Base-by-base conservation (phyloP, 2,797 vertebrate genomes). In the Passerculus sandwichensis region DNA sequence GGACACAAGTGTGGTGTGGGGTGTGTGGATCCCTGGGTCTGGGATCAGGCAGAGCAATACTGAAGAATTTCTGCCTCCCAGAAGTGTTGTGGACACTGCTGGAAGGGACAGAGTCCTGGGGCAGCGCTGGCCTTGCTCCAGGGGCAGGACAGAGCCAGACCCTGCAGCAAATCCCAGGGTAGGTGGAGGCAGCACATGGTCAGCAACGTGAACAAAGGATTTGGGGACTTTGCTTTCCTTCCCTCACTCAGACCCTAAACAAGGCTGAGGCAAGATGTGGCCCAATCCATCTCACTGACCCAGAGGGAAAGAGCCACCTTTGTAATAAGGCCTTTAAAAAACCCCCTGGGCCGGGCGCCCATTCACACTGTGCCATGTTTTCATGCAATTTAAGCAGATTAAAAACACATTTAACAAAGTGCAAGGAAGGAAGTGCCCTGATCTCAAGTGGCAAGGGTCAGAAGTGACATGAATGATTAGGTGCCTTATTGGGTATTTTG, bases 361-460 rank as follows among this genome's bases (percentile, higher is more conserved):
- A 15, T 90, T 96, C 77, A 76, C 75, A 6, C 74, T 61, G 89
- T 95, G 95, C 94, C 93, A 93, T 86, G 88, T 94, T 96, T 92
- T 94, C 73, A 14, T 97, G 93, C 95, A 97, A 94, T 97, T 83
- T 83, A 83, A 89, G 84, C 84, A 97, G 92, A 97, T 98, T 97
- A 96, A 97, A 98, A 97, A 94, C 97, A 97, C 94, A 97, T 96
- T 97, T 97, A 96, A 95, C 89, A 97, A 96, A 95, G 96, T 91
- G 95, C 90, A 97, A 97, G 94, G 95, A 97, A 93, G 94, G 97
- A 97, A 97, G 93, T 94, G 89, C 80, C 91, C 96, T 44, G 85
- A 93, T 91, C 92, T 93, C 95, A 57, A 84, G 93, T 91, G 93
- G 92, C 96, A 91, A 42, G 30, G 96, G 93, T 97, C 97, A 97